Evolutionary conservation across 2,797 vertebrate species (phyloP), one percentile per base, ranked within the genome.

Genomic region (Channa striata): DNA sequence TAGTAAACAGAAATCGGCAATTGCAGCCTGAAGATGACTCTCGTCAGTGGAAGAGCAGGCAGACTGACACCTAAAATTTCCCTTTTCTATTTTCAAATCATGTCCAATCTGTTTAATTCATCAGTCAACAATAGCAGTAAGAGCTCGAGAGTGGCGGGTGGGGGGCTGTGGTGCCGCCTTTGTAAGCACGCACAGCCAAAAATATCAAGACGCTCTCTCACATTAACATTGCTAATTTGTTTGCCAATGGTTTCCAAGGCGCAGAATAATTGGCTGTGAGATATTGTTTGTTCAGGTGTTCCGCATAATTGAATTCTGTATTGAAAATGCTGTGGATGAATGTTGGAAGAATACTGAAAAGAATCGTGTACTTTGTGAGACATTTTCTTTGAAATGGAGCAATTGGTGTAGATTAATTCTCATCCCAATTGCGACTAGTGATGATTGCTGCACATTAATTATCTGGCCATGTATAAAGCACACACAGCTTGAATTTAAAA

Each of bases 241-340:
- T 91, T 91, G 88, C 90, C 82, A 73, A 86, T 86, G 83, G 83
- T 91, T 93, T 92, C 92, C 90, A 86, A 88, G 89, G 86, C 67
- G 53, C 86, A 78, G 85, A 89, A 92, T 92, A 92, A 93, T 93
- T 93, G 89, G 89, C 92, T 88, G 86, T 87, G 91, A 92, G 87
- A 92, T 91, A 92, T 91, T 92, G 92, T 95, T 93, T 93, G 93
- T 91, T 95, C 93, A 95, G 93, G 92, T 94, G 93, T 93, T 94
- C 84, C 75, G 80, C 84, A 80, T 92, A 93, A 94, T 94, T 93
- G 91, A 93, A 93, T 94, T 91, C 89, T 84, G 78, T 85, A 92
- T 92, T 93, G 90, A 89, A 92, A 92, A 88, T 85, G 68, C 82
- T 71, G 68, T 50, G 85, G 76, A 78, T 82, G 88, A 90, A 90